phyloP scores from a whole-genome alignment of 2,888 invertebrate genomes.

The Agrotis ipsilon region DNA sequence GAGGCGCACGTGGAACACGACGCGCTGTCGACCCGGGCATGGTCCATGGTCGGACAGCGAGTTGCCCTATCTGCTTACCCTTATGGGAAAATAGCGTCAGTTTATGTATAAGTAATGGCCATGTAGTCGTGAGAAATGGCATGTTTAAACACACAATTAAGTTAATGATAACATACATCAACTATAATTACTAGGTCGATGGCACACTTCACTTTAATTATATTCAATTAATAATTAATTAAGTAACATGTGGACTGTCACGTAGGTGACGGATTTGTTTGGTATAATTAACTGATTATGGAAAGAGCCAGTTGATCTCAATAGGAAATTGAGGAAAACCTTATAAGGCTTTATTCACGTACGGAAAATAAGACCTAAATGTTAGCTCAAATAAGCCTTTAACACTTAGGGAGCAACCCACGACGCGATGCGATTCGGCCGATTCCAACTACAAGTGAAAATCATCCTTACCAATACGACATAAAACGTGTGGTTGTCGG shows the following conservation, averaged over 20 bases:
- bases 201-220: constrained; percentile 45
- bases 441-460: too few species aligned
- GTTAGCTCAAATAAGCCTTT: background rate
- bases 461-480: too few species aligned
- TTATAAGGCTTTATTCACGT: too few species aligned
- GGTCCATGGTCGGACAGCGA: too few species aligned
- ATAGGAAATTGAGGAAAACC: background rate
- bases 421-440: too few species aligned
- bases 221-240: constrained; percentile 43
- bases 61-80: too few species aligned
- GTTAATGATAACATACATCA: constrained; percentile 22
- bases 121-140: constrained; percentile 45
- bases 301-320: constrained; percentile 2
- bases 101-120: background rate
- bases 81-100: too few species aligned
- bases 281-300: background rate
- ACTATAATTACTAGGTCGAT: constrained; percentile 22
- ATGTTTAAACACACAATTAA: constrained; percentile 40
- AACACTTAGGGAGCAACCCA: too few species aligned
- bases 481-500: too few species aligned
- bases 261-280: constrained; percentile 39
- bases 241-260: constrained; percentile 40
- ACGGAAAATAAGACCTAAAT: background rate
- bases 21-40: too few species aligned
- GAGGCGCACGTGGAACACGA: too few species aligned